Percentiles rank a stretch among this genome's conserved stretches.
Evolutionary conservation across 1,140 invertebrate genomes (phyloP).

Genomic region (Trichonephila clavipes): DNA sequence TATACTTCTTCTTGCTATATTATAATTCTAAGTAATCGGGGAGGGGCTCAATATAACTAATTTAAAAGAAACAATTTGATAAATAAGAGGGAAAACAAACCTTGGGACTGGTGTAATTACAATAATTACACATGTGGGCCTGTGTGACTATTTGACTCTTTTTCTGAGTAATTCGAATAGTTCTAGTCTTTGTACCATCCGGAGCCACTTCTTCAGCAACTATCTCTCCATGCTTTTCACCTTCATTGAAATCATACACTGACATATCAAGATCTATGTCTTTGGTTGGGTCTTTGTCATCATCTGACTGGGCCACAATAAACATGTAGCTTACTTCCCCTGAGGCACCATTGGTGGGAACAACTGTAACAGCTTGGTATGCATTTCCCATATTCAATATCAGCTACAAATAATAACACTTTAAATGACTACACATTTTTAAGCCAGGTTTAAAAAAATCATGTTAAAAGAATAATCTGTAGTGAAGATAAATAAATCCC

Average conservation of each 20-base stretch:
- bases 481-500: too few species aligned
- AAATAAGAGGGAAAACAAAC: not conserved
- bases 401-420: conserved; percentile 33
- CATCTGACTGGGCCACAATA: conserved; percentile 87
- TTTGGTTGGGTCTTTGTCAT: conserved; percentile 75
- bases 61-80: not conserved
- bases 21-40: not conserved
- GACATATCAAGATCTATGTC: conserved; percentile 81
- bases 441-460: too few species aligned
- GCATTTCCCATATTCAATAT: conserved; percentile 78
- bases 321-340: conserved; percentile 94
- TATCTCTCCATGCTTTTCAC: conserved; percentile 76
- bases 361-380: conserved; percentile 92
- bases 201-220: conserved; percentile 74
- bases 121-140: conserved; percentile 93
- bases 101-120: conserved; percentile 93
- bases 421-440: too few species aligned
- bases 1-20: not conserved
- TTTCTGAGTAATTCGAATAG: conserved; percentile 82
- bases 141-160: conserved; percentile 87
- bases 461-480: too few species aligned
- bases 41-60: not conserved
- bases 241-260: conserved; percentile 84
- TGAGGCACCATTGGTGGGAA: conserved; percentile 89
- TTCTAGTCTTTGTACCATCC: conserved; percentile 73